Conservation (phyloP, 2,888 invertebrate genomes). For the Pristionchus arcanus region DNA sequence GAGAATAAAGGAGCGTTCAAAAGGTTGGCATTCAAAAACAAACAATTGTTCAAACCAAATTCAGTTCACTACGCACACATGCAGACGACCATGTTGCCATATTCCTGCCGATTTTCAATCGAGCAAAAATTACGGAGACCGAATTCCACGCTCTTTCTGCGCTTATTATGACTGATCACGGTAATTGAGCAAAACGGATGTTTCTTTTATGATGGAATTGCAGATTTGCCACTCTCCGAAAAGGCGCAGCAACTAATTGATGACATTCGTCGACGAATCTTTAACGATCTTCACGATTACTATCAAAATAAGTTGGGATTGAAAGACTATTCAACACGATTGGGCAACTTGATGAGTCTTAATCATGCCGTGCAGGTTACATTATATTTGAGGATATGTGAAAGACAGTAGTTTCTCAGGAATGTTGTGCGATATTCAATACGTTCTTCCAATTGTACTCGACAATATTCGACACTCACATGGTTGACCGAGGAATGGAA, state of each 20-base stretch:
- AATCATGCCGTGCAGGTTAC: background rate
- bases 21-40: background rate
- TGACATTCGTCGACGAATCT: background rate
- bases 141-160: background rate
- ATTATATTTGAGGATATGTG: background rate
- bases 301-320: background rate
- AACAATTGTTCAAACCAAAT: background rate
- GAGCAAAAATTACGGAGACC: background rate
- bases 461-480: background rate
- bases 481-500: background rate
- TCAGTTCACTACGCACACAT: background rate
- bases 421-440: background rate
- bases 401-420: background rate
- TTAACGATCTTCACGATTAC: background rate
- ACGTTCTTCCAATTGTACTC: background rate
- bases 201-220: background rate
- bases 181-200: background rate
- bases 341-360: background rate
- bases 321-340: background rate
- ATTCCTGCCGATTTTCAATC: background rate
- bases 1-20: background rate
- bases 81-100: background rate
- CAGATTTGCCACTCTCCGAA: background rate
- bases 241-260: background rate
- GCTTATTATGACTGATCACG: background rate